Evolutionary conservation across 1,140 invertebrate genomes (phyloP).

Genomic region (Camponotus pennsylvanicus): DNA sequence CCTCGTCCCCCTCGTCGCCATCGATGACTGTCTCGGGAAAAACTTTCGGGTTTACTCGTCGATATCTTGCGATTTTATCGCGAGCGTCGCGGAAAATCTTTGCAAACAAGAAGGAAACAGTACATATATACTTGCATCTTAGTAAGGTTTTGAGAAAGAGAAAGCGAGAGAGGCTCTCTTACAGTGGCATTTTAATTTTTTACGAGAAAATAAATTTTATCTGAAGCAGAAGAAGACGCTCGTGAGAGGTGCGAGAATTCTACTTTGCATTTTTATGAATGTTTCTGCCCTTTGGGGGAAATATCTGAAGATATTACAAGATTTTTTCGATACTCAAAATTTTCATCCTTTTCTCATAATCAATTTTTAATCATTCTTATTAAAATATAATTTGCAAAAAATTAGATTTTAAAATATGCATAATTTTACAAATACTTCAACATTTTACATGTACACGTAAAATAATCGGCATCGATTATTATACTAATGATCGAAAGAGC

Average conservation of each 20-base stretch:
- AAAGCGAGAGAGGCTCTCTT: neutral
- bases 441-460: neutral
- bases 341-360: neutral
- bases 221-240: neutral
- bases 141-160: neutral
- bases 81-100: neutral
- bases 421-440: neutral
- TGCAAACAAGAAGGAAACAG: neutral
- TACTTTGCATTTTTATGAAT: neutral
- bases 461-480: neutral
- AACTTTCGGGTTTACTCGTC: conserved; percentile 30
- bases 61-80: conserved; percentile 1
- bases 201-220: neutral
- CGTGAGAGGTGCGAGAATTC: neutral
- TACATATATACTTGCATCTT: neutral
- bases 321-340: neutral
- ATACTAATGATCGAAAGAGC: neutral
- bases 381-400: neutral
- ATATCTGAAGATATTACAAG: neutral
- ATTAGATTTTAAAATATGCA: neutral
- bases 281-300: neutral
- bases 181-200: neutral
- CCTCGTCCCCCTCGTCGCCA: neutral
- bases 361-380: neutral
- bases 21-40: conserved; percentile 30